Percentiles rank a stretch among this genome's conserved stretches.
Evolutionary conservation across 2,797 vertebrate genomes (phyloP).

Genomic region (Alauda arvensis): DNA sequence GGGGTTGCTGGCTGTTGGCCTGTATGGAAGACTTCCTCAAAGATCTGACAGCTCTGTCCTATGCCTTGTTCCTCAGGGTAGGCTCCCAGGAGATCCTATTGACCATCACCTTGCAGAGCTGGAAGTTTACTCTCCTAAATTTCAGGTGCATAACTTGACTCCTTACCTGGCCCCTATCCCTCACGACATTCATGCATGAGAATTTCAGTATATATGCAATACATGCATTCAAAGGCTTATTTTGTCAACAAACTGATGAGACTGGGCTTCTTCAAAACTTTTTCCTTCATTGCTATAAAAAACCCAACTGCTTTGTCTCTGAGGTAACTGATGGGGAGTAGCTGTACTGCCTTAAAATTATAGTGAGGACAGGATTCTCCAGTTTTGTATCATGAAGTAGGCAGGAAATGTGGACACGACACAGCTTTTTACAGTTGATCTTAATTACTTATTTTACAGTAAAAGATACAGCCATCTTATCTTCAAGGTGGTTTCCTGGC

Average conservation of each 20-base stretch:
- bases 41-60: neutral
- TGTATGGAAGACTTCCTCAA: too few relatives aligned
- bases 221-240: neutral
- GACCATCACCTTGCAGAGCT: neutral
- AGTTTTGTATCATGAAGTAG: neutral
- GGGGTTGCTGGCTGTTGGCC: neutral
- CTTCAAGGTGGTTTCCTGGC: neutral
- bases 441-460: neutral
- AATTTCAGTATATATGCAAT: neutral
- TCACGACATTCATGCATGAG: neutral
- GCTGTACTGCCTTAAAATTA: neutral
- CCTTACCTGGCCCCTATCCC: neutral
- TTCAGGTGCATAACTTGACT: neutral
- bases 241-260: neutral
- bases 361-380: neutral
- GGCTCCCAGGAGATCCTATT: neutral
- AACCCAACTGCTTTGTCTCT: neutral
- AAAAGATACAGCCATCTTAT: neutral
- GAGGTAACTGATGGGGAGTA: neutral
- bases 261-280: neutral
- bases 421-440: neutral
- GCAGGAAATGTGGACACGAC: neutral
- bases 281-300: neutral
- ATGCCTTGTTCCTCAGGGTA: neutral
- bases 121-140: neutral